These are phyloP conservation scores for Eupithecia insigniata DNA, from an alignment of 2,888 invertebrate genomes.

Conservation along the genomic window DNA sequence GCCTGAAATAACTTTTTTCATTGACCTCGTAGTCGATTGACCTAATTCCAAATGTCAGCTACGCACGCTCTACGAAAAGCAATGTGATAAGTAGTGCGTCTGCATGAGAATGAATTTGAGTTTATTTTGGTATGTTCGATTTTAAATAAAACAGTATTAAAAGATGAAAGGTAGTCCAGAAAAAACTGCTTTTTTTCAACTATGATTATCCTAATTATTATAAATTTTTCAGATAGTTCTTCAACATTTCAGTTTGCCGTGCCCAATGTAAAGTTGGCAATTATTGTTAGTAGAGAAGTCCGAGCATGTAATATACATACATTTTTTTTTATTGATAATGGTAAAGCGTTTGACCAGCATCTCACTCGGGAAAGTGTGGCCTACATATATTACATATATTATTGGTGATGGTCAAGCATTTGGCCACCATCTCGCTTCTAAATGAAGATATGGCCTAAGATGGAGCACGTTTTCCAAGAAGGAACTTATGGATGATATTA, in stretches of 20 bases:
- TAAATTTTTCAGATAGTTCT: not conserved
- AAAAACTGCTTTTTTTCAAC: not conserved
- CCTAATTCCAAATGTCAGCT: conserved; percentile 47
- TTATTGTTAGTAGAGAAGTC: not conserved
- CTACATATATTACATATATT: too few species aligned
- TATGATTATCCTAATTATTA: not conserved
- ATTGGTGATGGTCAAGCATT: too few species aligned
- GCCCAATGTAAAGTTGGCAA: not conserved
- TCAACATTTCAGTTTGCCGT: not conserved
- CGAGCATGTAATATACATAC: not conserved
- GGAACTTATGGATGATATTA: too few species aligned
- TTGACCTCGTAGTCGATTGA: conserved; percentile 46
- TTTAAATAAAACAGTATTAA: not conserved
- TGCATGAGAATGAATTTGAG: conserved; percentile 13
- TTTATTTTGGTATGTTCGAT: conserved; percentile 4
- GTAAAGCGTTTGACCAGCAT: too few species aligned
- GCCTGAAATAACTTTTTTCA: conserved; percentile 47
- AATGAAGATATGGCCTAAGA: too few species aligned
- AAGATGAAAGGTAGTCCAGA: not conserved
- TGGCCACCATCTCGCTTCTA: too few species aligned
- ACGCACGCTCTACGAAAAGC: conserved; percentile 41
- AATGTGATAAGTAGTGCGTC: conserved; percentile 31
- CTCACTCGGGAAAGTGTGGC: too few species aligned
- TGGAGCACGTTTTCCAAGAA: too few species aligned
- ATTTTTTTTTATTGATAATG: too few species aligned